Conservation (phyloP, 2,888 invertebrate genomes). For the Iphiclides podalirius region DNA sequence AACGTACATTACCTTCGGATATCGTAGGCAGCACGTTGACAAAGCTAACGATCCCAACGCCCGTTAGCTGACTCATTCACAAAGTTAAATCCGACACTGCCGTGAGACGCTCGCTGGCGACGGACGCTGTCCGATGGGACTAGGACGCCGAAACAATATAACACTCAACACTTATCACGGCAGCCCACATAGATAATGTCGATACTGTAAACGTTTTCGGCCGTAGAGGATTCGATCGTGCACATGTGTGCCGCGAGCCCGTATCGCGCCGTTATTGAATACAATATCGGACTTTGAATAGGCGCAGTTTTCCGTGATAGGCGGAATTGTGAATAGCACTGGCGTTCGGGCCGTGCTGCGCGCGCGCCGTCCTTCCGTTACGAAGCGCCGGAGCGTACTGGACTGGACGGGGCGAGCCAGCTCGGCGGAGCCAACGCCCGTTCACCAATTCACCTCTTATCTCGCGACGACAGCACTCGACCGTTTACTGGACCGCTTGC, state of each 20-base stretch:
- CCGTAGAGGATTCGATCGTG: constrained; percentile 47
- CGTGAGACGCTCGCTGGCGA: constrained; percentile 54
- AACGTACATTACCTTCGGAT: constrained; percentile 63
- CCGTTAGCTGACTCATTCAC: constrained; percentile 79
- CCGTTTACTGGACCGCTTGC: constrained; percentile 50
- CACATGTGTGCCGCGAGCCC: constrained; percentile 31
- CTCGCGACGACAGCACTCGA: constrained; percentile 57
- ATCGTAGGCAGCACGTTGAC: constrained; percentile 77
- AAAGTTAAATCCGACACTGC: constrained; percentile 56
- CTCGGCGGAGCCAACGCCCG: constrained; percentile 63
- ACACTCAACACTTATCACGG: constrained; percentile 65
- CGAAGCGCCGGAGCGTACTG: constrained; percentile 68
- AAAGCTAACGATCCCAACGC: constrained; percentile 75
- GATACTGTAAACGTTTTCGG: constrained; percentile 38
- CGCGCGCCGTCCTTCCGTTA: constrained; percentile 59
- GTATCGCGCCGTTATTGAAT: constrained; percentile 41
- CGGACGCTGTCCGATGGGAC: constrained; percentile 24
- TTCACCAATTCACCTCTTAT: constrained; percentile 74
- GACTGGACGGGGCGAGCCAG: too few species aligned
- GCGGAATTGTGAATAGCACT: constrained; percentile 55
- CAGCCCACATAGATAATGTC: constrained; percentile 66
- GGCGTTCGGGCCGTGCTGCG: constrained; percentile 61
- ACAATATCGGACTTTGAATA: constrained; percentile 46
- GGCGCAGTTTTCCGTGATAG: constrained; percentile 55
- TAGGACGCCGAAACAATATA: constrained; percentile 46